Base-by-base conservation (phyloP, 2,113 vertebrate species). In the Saccopteryx bilineata region DNA sequence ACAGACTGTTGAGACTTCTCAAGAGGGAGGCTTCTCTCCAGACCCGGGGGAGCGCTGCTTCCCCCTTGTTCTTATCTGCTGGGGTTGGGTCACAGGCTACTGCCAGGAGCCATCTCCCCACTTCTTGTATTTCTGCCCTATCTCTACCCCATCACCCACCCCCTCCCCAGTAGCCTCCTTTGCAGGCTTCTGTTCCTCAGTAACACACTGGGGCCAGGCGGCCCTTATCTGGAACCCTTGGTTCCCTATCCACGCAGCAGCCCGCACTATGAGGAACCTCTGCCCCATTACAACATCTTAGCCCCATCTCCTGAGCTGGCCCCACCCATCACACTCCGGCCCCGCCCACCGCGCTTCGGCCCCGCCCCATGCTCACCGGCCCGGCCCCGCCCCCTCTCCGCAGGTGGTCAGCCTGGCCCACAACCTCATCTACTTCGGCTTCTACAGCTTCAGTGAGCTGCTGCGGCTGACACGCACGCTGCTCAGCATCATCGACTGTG, bases 361-460 rank as follows among this genome's bases (percentile, higher is more conserved):
- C 46, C 79, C 74, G 31, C 97, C 83, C 87, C 87, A 26, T 15
- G 1, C 72, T 83, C 65, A 50, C 61, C 9, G 39, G 39, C 39
- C 31, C 0, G 0, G 21, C n/a, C 87, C 58, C 50, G 0, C 76
- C 76, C 56, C 50, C 80, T 94, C 61, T 61, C 81, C 66, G 5
- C 97, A 99, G 99, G 99, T 99, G 65, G 99, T 99, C 97, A 99
- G 99, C 96, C 98, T 99, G 96, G 99, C 99, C 39, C 98, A 99
- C 98, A 99, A 99, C 96, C 98, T 99, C 97, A 99, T 99, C 98
- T 99, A 99, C 98, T 99, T 99, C 95, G 99, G 99, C 78, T 99
- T 99, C 99, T 99, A 99, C 97, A 99, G 99, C 98, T 99, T 99
- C 98, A 99, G 99, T 13, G 99, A 99, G 98, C 98, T 99, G 81